Evolutionary conservation across 2,888 invertebrate genomes (phyloP).

Genomic region (Meteorus cinctellus): DNA sequence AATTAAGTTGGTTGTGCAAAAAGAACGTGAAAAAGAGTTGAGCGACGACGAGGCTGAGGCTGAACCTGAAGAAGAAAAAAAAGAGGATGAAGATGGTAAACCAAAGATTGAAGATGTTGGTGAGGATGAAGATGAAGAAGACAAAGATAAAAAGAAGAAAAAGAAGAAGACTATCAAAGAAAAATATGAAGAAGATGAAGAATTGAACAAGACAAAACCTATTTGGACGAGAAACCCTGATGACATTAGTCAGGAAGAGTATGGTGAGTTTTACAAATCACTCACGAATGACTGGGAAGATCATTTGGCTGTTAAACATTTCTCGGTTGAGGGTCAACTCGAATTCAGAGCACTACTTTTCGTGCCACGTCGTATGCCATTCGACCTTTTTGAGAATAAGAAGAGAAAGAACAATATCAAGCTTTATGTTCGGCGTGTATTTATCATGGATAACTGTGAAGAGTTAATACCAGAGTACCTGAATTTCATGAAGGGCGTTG

Average conservation of each 20-base stretch:
- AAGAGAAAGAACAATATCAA: slow-evolving; percentile 99
- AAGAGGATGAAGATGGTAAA: slow-evolving; percentile 78
- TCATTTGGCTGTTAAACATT: slow-evolving; percentile 96
- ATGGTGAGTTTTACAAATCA: slow-evolving; percentile 98
- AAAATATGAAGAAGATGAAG: slow-evolving; percentile 98
- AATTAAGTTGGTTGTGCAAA: slow-evolving; percentile 95
- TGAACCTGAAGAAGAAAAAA: slow-evolving; percentile 80
- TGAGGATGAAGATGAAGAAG: slow-evolving; percentile 84
- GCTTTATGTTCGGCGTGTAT: slow-evolving; percentile 96
- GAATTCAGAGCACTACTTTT: slow-evolving; percentile 96
- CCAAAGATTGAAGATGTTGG: slow-evolving; percentile 84
- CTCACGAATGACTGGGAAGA: slow-evolving; percentile 99
- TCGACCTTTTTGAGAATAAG: slow-evolving; percentile 98
- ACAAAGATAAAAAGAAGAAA: slow-evolving; percentile 82
- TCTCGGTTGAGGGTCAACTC: slow-evolving; percentile 94
- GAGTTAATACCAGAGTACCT: slow-evolving; percentile 99
- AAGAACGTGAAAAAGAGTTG: slow-evolving; percentile 97
- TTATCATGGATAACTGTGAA: slow-evolving; percentile 99
- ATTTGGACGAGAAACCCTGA: slow-evolving; percentile 98
- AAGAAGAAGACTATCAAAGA: slow-evolving; percentile 98
- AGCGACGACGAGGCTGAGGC: slow-evolving; percentile 91
- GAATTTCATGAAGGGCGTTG: slow-evolving; percentile 97
- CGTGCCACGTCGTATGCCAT: slow-evolving; percentile 93
- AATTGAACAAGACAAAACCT: slow-evolving; percentile 98
- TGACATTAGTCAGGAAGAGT: slow-evolving; percentile 96